A percentile compares a stretch with the other conserved stretches of the same genome.
Conservation (phyloP, 2,797 vertebrate species). For the Scyliorhinus canicula region DNA sequence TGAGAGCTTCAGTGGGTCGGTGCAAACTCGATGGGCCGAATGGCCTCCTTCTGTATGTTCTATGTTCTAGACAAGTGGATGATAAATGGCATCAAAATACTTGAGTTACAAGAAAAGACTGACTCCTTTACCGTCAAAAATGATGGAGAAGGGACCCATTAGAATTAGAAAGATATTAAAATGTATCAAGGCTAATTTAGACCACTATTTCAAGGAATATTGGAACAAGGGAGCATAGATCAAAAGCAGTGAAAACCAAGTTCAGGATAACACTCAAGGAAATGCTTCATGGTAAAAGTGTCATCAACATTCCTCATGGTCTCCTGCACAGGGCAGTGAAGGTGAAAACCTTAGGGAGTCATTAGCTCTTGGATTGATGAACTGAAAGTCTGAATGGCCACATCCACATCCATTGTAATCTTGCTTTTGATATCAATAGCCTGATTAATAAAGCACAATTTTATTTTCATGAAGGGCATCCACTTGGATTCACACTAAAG, state of each 20-base stretch:
- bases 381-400: not conserved
- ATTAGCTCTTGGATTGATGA: not conserved
- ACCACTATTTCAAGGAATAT: not conserved
- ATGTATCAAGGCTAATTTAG: not conserved
- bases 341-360: not conserved
- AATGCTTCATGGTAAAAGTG: not conserved
- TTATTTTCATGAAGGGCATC: not conserved
- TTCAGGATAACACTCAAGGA: not conserved
- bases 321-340: not conserved
- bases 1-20: no score
- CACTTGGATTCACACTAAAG: not conserved
- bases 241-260: not conserved
- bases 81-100: no score
- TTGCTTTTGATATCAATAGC: not conserved
- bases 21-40: no score
- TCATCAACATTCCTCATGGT: not conserved
- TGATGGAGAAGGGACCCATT: no score
- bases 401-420: not conserved
- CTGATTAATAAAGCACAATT: not conserved
- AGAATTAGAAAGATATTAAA: not conserved
- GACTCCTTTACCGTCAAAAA: no score
- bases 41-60: no score
- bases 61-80: no score
- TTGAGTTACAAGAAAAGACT: no score
- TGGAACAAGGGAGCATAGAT: not conserved